A percentile compares a stretch with the other conserved stretches of the same genome.
Conservation (phyloP, 2,888 invertebrate genomes). For the Limulus polyphemus region DNA sequence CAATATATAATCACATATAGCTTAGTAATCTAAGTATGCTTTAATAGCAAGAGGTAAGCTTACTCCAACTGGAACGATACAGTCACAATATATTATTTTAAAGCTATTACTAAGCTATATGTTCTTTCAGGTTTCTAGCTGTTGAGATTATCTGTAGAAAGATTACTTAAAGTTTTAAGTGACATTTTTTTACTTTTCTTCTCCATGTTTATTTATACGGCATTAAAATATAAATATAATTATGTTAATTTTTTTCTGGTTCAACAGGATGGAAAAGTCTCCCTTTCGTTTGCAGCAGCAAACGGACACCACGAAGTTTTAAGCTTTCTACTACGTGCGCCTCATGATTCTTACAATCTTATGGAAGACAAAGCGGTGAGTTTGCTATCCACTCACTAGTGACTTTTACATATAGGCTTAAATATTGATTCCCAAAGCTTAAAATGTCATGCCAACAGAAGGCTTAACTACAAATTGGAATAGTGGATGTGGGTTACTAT, state of each 20-base stretch:
- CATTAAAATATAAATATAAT: no score
- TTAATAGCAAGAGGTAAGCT: no score
- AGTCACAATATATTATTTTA: no score
- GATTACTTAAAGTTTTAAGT: no score
- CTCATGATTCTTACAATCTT: constrained; percentile 92
- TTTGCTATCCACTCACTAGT: constrained; percentile 1
- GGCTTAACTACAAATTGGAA: no score
- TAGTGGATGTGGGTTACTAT: no score
- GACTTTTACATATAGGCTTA: background rate
- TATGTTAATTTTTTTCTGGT: background rate
- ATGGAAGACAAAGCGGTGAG: constrained; percentile 87
- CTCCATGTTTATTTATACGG: no score
- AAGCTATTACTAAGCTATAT: no score
- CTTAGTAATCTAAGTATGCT: no score
- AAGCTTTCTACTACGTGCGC: constrained; percentile 89
- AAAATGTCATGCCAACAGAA: background rate
- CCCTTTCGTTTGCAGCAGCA: constrained; percentile 95
- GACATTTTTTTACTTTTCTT: no score
- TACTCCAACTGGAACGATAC: no score
- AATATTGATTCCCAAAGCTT: background rate
- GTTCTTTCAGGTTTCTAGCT: background rate
- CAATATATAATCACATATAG: no score
- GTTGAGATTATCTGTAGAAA: background rate
- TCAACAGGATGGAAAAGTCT: constrained; percentile 64
- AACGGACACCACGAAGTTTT: constrained; percentile 93